A percentile compares a stretch with the other conserved stretches of the same genome.
Conservation (phyloP, 2,797 vertebrate genomes). For the Carcharodon carcharias region DNA sequence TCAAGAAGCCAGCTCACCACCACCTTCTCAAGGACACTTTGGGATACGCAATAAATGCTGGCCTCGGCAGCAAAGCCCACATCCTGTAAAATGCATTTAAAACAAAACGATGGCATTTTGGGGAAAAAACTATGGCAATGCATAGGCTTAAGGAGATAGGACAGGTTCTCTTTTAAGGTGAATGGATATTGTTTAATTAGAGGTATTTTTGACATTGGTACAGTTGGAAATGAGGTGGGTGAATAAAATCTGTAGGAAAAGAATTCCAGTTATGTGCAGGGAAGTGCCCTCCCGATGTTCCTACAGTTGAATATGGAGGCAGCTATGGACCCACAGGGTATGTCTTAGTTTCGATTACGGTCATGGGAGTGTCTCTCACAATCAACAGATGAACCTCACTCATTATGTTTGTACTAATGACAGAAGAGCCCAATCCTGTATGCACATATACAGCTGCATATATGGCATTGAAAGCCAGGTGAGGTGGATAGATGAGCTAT, state of each 20-base stretch:
- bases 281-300: neutral
- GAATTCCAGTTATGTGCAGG: neutral
- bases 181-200: too few relatives aligned
- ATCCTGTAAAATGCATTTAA: too few relatives aligned
- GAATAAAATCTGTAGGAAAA: neutral
- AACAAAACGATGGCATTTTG: too few relatives aligned
- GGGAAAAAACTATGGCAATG: neutral
- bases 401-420: neutral
- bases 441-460: neutral
- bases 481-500: neutral
- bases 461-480: neutral
- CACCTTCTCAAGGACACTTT: too few relatives aligned
- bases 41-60: too few relatives aligned
- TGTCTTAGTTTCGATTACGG: neutral
- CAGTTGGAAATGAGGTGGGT: too few relatives aligned
- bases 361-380: neutral
- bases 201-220: too few relatives aligned
- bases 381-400: neutral
- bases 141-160: neutral
- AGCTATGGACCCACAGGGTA: neutral
- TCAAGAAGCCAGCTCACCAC: too few relatives aligned
- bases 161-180: too few relatives aligned
- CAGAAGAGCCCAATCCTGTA: neutral
- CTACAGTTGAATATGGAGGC: neutral
- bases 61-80: too few relatives aligned